Conservation (phyloP, 2,797 vertebrate species). For the Helarctos malayanus region DNA sequence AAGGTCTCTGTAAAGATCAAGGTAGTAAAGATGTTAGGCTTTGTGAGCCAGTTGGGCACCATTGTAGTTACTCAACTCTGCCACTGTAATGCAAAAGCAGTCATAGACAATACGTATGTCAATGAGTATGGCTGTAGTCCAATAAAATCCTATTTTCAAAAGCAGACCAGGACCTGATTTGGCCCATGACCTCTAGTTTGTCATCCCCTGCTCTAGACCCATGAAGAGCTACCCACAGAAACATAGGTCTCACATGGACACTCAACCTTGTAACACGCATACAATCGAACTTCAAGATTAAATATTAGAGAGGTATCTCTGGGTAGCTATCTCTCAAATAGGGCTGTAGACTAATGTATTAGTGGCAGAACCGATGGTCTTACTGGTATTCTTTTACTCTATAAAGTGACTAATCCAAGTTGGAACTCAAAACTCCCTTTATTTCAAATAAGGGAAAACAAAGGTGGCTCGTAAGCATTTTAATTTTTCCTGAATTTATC, state of each 20-base stretch:
- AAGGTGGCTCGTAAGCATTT: neutral
- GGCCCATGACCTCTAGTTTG: neutral
- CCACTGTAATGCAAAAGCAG: neutral
- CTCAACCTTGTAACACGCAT: neutral
- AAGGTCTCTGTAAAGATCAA: neutral
- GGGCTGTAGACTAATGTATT: neutral
- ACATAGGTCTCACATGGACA: neutral
- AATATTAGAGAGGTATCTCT: slow-evolving; percentile 36
- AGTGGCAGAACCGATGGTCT: neutral
- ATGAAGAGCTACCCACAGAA: neutral
- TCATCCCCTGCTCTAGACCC: neutral
- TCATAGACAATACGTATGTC: slow-evolving; percentile 13
- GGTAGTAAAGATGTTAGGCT: neutral
- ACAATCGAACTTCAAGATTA: neutral
- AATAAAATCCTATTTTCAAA: slow-evolving; percentile 40
- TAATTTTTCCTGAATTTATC: neutral
- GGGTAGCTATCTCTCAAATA: neutral
- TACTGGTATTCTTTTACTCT: neutral
- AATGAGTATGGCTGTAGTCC: neutral
- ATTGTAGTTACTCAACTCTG: neutral
- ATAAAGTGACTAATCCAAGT: neutral
- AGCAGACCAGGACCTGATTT: neutral
- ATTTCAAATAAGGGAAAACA: neutral
- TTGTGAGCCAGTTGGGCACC: neutral
- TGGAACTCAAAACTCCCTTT: neutral